A percentile compares a stretch with the other conserved stretches of the same genome.
Conservation (phyloP, 35 echinoderm and acorn worm genomes). For the Apostichopus japonicus region DNA sequence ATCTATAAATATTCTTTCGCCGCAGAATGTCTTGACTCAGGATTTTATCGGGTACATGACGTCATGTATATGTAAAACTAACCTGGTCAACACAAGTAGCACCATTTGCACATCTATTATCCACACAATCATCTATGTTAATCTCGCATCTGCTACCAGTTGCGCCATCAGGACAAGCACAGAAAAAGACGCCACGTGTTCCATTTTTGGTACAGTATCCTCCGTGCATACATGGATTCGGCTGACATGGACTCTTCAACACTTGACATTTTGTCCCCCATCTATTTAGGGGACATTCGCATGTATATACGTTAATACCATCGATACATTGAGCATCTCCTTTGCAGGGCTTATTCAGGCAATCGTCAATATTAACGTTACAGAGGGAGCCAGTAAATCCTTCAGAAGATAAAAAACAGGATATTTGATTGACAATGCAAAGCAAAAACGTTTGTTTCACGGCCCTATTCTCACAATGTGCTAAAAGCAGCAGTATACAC, state of each 20-base stretch:
- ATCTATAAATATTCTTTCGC: too few species aligned
- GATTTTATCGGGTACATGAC: too few species aligned
- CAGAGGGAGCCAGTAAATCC: neutral
- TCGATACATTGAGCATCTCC: neutral
- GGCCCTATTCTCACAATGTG: too few species aligned
- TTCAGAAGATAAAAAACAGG: neutral
- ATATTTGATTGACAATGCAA: neutral
- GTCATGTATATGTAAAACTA: too few species aligned
- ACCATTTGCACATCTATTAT: neutral
- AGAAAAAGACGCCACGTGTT: neutral
- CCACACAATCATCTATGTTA: neutral
- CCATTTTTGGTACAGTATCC: neutral
- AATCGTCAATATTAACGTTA: slow-evolving; percentile 11
- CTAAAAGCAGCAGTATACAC: too few species aligned
- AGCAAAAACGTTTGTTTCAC: too few species aligned
- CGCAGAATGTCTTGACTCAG: too few species aligned
- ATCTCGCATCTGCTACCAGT: neutral
- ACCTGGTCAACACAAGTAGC: slow-evolving; percentile 13
- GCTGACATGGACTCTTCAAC: neutral
- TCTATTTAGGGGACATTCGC: neutral
- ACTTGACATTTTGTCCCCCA: neutral
- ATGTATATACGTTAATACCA: neutral
- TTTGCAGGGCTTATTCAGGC: neutral
- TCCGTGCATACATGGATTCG: neutral
- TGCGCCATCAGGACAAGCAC: neutral